Conservation (phyloP, 2,888 invertebrate species). For the Charanyca ferruginea region DNA sequence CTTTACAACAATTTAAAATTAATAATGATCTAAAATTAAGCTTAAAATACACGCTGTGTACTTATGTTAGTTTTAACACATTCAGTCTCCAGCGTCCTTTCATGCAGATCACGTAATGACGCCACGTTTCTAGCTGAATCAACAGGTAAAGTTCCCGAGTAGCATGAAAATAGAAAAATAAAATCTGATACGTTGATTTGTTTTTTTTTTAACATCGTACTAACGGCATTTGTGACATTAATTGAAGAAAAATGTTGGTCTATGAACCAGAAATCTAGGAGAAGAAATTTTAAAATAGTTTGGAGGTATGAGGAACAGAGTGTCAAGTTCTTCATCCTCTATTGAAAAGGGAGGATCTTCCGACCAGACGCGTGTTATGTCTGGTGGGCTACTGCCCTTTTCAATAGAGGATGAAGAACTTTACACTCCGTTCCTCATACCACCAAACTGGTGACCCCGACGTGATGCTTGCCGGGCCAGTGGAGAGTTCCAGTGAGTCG, state of each 20-base stretch:
- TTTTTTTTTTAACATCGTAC: slow-evolving; percentile 11
- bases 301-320: too few relatives aligned
- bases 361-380: too few relatives aligned
- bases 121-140: slow-evolving; percentile 57
- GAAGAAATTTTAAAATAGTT: not conserved
- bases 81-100: slow-evolving; percentile 20
- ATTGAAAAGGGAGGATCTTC: too few relatives aligned
- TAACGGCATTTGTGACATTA: not conserved
- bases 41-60: slow-evolving; percentile 10
- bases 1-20: not conserved
- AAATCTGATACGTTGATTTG: slow-evolving; percentile 13
- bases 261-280: not conserved
- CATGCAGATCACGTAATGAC: slow-evolving; percentile 54
- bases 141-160: slow-evolving; percentile 59
- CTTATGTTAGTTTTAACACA: slow-evolving; percentile 32
- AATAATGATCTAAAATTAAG: not conserved
- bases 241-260: not conserved
- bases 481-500: too few relatives aligned
- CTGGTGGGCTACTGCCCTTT: too few relatives aligned
- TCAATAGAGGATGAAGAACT: too few relatives aligned
- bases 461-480: too few relatives aligned
- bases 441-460: too few relatives aligned
- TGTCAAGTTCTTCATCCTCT: too few relatives aligned
- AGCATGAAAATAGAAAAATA: slow-evolving; percentile 49
- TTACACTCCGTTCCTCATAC: too few relatives aligned